Evolutionary conservation across 2,888 invertebrate genomes (phyloP).

Genomic region (Corythucha ciliata): DNA sequence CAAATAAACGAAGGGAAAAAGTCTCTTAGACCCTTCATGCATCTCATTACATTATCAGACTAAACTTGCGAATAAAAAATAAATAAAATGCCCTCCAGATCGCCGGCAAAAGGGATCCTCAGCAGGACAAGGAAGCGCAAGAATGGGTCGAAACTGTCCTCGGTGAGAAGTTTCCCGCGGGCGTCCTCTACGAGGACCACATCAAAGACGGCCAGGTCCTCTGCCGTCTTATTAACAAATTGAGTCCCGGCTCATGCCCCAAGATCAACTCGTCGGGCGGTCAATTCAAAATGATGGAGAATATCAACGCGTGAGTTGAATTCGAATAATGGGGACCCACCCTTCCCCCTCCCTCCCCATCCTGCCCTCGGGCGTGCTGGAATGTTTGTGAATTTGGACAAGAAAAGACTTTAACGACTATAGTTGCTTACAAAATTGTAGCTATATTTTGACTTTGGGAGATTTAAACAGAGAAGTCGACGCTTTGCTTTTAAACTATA

Average conservation of each 20-base stretch:
- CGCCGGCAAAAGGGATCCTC: conserved; percentile 70
- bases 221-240: conserved; percentile 88
- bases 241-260: conserved; percentile 74
- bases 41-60: no score
- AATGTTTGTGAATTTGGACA: no score
- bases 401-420: no score
- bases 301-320: conserved; percentile 76
- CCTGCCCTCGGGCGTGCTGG: no score
- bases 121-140: conserved; percentile 79
- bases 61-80: no score
- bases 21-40: no score
- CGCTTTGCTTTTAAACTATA: no score
- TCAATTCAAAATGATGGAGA: conserved; percentile 99
- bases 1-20: no score
- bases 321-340: background rate
- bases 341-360: no score
- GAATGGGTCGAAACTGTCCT: conserved; percentile 84
- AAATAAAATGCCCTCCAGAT: conserved; percentile 50
- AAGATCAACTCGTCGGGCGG: conserved; percentile 92
- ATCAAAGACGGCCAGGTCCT: conserved; percentile 86
- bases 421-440: no score
- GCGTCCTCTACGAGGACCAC: conserved; percentile 75
- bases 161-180: conserved; percentile 77
- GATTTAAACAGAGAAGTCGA: no score
- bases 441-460: no score